A percentile compares a stretch with the other conserved stretches of the same genome.
Evolutionary conservation across 2,888 invertebrate species (phyloP).

Genomic region (Archips xylosteana): DNA sequence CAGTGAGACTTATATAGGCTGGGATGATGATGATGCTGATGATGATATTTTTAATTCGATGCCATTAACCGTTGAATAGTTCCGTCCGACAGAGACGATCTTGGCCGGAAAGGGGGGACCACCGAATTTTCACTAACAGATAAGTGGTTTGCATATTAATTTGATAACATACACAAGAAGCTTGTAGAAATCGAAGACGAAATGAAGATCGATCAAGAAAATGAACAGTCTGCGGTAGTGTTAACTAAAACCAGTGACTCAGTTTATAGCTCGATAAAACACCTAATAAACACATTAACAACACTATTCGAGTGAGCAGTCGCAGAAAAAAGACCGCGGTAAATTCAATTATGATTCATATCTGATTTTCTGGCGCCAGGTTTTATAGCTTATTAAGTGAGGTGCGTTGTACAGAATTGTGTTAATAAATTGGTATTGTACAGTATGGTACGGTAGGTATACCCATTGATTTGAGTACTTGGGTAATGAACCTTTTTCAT

Average conservation of each 20-base stretch:
- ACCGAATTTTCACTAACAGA: no score
- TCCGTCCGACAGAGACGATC: no score
- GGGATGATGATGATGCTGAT: no score
- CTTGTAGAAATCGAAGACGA: not conserved
- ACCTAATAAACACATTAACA: conserved; percentile 30
- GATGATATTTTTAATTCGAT: no score
- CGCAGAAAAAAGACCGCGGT: conserved; percentile 23
- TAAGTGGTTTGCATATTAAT: no score
- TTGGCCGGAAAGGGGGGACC: no score
- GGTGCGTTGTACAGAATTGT: not conserved
- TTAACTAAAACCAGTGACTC: conserved; percentile 17
- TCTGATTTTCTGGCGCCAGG: conserved; percentile 22
- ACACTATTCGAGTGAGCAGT: conserved; percentile 8
- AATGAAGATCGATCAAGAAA: not conserved
- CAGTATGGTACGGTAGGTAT: no score
- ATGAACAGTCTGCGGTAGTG: conserved; percentile 5
- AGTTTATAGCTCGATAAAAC: conserved; percentile 37
- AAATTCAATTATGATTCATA: conserved; percentile 23
- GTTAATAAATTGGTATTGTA: not conserved
- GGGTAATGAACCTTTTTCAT: no score
- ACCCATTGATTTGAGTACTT: no score
- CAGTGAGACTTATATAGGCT: no score
- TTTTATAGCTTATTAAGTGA: conserved; percentile 1
- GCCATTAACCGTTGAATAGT: no score
- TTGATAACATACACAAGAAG: no score